These are phyloP conservation scores for Dorcus parallelipipedus DNA, from an alignment of 2,888 invertebrate genomes.

Conservation along the genomic window DNA sequence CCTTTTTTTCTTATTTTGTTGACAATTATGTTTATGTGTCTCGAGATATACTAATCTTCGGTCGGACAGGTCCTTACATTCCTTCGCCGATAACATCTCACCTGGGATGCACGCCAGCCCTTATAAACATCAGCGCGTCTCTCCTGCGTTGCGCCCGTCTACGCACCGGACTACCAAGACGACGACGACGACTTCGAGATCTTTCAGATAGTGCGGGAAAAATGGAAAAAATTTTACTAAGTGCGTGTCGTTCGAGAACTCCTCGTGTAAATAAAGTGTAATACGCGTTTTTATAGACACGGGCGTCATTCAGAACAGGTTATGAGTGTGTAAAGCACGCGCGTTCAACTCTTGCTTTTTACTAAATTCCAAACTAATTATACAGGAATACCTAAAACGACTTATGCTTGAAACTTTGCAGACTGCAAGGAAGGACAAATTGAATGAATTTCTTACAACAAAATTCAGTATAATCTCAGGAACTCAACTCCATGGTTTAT, in stretches of 20 bases:
- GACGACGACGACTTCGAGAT: slow-evolving; percentile 8
- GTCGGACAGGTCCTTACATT: slow-evolving; percentile 35
- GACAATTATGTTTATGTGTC: slow-evolving; percentile 36
- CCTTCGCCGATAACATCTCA: slow-evolving; percentile 33
- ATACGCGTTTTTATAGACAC: slow-evolving; percentile 13
- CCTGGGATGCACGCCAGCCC: slow-evolving; percentile 26
- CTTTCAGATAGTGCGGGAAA: slow-evolving; percentile 2
- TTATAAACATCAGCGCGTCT: slow-evolving; percentile 19
- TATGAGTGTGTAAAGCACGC: neutral
- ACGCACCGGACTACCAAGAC: slow-evolving; percentile 13
- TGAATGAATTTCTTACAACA: too few species aligned
- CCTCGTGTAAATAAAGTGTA: slow-evolving; percentile 12
- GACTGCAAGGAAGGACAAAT: too few species aligned
- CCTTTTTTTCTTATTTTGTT: slow-evolving; percentile 20
- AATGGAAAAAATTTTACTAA: slow-evolving; percentile 6
- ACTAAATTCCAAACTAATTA: too few species aligned
- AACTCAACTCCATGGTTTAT: too few species aligned
- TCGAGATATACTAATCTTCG: slow-evolving; percentile 35
- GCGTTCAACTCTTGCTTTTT: too few species aligned
- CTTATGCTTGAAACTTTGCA: too few species aligned
- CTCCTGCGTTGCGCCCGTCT: neutral
- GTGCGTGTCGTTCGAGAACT: slow-evolving; percentile 10
- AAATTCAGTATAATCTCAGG: too few species aligned
- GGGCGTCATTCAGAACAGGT: slow-evolving; percentile 8
- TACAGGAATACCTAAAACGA: too few species aligned